Base-by-base conservation (phyloP, 2,888 invertebrate species). In the Xanthia togata region DNA sequence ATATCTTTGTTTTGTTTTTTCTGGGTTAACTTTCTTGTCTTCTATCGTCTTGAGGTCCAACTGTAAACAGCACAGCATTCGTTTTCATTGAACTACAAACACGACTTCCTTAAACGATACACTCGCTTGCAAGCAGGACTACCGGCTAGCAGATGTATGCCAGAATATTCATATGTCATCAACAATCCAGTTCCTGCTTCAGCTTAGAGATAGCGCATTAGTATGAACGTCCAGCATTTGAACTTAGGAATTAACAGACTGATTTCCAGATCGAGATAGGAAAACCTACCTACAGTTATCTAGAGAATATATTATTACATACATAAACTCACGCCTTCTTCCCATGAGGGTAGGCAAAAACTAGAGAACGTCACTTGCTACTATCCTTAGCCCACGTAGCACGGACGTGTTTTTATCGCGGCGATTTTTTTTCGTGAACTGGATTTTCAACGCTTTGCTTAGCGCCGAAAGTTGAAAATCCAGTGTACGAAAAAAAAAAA, bases 101-200 rank as follows among this genome's bases (percentile, higher is more conserved):
- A 44, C 0, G 47, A 31, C 20, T 38, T 26, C 38, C 11, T 9
- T 41, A 9, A 9, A n/a, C 17, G 11, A 41, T 31, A 11, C 23
- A 20, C 9, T 47, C 12, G 17, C 38, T 26, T 59, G 23, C n/a
- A 65, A 38, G 50, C 20, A 20, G 5, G 11, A 38, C 2, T n/a
- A 12, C 11, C 0, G 12, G n/a, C n/a, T 63, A 41, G 9, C n/a
- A 11, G 17, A 17, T 64, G 26, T 5, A 11, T 44, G 20, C 11
- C 20, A 65, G 12, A 65, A 65, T 65, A 65, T 65, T 65, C 65
- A 65, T 65, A 3, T 11, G 64, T 47, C 47, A 31, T 23, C 31
- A 31, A 8, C 23, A 47, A 6, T 23, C 23, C 31, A 31, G 12
- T 14, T 31, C 9, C 20, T 31, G 12, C 4, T 23, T 23, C 23